Evolutionary conservation across 2,888 invertebrate genomes (phyloP).

Genomic region (Metallyticus violacea): DNA sequence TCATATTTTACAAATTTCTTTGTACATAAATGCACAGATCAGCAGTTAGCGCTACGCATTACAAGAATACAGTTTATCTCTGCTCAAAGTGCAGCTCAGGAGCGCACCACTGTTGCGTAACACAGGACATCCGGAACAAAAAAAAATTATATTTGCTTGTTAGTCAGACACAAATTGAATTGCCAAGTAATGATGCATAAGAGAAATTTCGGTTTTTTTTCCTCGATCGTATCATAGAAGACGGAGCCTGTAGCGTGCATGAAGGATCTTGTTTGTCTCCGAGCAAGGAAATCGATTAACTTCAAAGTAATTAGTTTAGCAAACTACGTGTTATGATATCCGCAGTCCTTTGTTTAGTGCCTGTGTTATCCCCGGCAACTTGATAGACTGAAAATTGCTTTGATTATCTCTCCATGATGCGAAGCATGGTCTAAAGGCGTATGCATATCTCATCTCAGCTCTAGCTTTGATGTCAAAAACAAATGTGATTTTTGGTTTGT

Average conservation of each 20-base stretch:
- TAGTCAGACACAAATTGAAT: no score
- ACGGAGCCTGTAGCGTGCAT: neutral
- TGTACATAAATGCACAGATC: no score
- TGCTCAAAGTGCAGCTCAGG: no score
- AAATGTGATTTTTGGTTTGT: neutral
- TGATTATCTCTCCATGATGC: neutral
- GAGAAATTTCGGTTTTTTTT: neutral
- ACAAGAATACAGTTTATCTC: no score
- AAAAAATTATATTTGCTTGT: no score
- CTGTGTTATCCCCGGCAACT: neutral
- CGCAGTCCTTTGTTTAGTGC: slow-evolving; percentile 2
- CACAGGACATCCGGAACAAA: no score
- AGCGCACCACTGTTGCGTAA: no score
- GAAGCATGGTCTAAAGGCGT: neutral
- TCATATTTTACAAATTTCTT: no score
- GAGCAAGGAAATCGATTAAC: neutral
- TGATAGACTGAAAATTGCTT: slow-evolving; percentile 10
- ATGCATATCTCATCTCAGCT: neutral
- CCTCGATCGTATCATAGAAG: neutral
- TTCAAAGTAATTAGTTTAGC: slow-evolving; percentile 1
- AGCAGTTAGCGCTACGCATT: no score
- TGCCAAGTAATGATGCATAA: no score
- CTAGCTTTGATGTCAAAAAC: neutral
- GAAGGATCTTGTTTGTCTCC: neutral
- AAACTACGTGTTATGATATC: neutral